Base-by-base conservation (phyloP, 2,888 invertebrate species). In the Oscheius sp. region DNA sequence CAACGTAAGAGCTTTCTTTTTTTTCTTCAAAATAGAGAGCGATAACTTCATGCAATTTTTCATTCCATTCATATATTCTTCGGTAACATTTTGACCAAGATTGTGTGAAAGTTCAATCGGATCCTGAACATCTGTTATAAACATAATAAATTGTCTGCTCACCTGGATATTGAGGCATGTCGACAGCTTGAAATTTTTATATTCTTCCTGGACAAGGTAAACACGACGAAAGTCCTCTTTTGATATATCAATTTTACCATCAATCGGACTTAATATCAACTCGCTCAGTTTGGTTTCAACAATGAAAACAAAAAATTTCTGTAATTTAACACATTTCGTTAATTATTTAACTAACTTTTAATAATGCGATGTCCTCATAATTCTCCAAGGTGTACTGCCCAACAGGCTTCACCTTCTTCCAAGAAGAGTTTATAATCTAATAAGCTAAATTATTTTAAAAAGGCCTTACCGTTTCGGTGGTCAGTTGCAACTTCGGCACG, bases 81-180 rank as follows among this genome's bases (percentile, higher is more conserved):
- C 75, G 12, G 73, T 69, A 5, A 81, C 72, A 7, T 74, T 75
- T 16, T 76, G 71, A 0, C 77, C 61, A 25, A 82, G 76, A 59
- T 83, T 83, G 69, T 83, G 83, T 0, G 73, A 69, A 9, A 16
- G 21, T 53, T 83, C 83, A 53, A 83, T 52, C 1, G 83, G 83
- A 59, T 83, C 83, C 78, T 78, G n/a, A n/a, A n/a, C n/a, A n/a
- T n/a, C n/a, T n/a, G n/a, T n/a, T n/a, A n/a, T n/a, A n/a, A n/a
- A n/a, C n/a, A n/a, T n/a, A 23, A 29, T 7, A 45, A 41, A 45
- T n/a, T n/a, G n/a, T 18, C 21, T 13, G 13, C 25, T 27, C 9
- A 66, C 69, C 69, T 53, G 61, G 29, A 74, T 52, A 45, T 70
- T 74, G n/a, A 69, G 41, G 21, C 13, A 18, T 13, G 49, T 49